Percentiles rank a stretch among this genome's conserved stretches.
phyloP scores from a whole-genome alignment of 1,140 invertebrate genomes.

The Leptopilina clavipes region DNA sequence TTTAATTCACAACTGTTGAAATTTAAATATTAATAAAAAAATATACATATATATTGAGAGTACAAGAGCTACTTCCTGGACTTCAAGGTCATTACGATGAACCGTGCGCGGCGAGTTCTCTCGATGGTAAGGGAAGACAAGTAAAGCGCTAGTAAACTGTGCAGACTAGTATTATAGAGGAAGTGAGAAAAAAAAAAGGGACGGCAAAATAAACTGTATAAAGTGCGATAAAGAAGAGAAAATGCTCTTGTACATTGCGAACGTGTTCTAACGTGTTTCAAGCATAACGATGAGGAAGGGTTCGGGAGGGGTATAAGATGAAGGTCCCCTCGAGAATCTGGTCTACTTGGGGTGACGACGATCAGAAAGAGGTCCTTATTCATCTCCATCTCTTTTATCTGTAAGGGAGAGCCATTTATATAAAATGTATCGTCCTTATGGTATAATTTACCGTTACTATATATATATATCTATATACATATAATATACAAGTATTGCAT shows the following conservation, averaged over 20 bases:
- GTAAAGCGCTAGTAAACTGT: conserved; percentile 17
- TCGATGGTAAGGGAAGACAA: conserved; percentile 6
- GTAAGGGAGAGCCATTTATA: conserved; percentile 11
- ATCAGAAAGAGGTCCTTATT: conserved; percentile 26
- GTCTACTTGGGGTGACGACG: conserved; percentile 14
- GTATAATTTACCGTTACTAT: conserved; percentile 18
- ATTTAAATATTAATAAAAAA: too few relatives aligned
- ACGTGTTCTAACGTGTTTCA: conserved; percentile 22
- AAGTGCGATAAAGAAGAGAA: conserved; percentile 23
- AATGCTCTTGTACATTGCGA: neutral
- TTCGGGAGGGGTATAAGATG: conserved; percentile 12
- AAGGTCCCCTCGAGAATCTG: conserved; percentile 22
- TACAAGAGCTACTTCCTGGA: conserved; percentile 22
- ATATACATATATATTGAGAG: too few relatives aligned
- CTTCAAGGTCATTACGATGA: conserved; percentile 29
- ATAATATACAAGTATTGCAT: neutral
- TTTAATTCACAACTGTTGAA: too few relatives aligned
- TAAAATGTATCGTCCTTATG: neutral
- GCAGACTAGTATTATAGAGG: neutral
- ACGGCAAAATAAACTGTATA: conserved; percentile 8
- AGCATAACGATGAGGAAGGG: neutral
- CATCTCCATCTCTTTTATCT: conserved; percentile 10
- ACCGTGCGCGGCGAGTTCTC: neutral
- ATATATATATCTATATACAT: too few relatives aligned
- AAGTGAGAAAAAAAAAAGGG: neutral